Evolutionary conservation across 2,113 vertebrate species (phyloP).

Genomic region (Xerus inauris): DNA sequence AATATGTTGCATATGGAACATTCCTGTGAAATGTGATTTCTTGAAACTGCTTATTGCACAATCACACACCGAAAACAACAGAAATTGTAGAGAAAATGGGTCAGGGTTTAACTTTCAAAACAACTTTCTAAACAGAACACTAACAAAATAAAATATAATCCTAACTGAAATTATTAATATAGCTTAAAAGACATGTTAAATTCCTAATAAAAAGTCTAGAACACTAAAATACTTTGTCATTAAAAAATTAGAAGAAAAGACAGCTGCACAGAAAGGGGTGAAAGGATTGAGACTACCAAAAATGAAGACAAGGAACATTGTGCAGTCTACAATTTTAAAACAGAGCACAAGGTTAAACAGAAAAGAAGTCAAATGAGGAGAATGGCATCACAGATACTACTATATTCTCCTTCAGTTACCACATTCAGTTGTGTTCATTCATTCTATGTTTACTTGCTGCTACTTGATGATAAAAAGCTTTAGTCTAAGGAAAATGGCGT

Average conservation of each 20-base stretch:
- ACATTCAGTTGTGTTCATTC: neutral
- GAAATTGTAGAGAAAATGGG: neutral
- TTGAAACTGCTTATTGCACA: constrained; percentile 19
- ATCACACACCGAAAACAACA: neutral
- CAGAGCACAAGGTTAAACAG: neutral
- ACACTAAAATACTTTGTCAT: neutral
- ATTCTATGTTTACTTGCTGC: neutral
- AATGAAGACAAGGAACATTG: neutral
- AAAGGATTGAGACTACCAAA: neutral
- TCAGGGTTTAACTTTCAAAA: neutral
- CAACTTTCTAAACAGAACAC: neutral
- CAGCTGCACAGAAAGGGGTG: neutral
- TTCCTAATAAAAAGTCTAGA: neutral
- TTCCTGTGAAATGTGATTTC: constrained; percentile 36
- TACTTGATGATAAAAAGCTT: neutral
- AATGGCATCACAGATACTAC: rapidly evolving
- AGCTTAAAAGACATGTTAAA: constrained; percentile 34
- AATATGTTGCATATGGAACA: neutral
- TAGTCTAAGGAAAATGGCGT: neutral
- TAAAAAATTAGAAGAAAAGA: neutral
- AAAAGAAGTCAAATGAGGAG: neutral
- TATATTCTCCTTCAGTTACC: neutral
- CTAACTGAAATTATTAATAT: neutral
- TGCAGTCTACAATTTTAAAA: neutral
- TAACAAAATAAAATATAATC: neutral